Percentiles rank a stretch among this genome's conserved stretches.
phyloP scores from a whole-genome alignment of 2,797 vertebrate species.

The Garrulus glandarius region DNA sequence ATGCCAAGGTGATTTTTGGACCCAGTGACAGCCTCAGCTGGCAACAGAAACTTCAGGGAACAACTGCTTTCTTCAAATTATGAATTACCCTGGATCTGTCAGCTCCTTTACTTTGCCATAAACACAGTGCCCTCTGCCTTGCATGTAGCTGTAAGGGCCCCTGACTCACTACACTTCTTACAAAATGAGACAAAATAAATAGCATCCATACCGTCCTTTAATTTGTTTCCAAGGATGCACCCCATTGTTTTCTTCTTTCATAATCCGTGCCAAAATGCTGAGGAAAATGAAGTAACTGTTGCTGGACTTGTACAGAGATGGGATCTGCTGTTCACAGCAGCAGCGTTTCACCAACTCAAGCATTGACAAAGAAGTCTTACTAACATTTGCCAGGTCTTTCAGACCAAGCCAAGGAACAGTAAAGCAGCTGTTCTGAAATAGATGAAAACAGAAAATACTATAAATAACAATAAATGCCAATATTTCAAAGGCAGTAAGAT shows the following conservation, averaged over 20 bases:
- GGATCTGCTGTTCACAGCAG: constrained; percentile 76
- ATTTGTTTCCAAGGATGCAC: constrained; percentile 93
- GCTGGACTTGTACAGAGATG: constrained; percentile 84
- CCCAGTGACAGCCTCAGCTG: background rate
- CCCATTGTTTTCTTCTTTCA: constrained; percentile 81
- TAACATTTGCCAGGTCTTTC: constrained; percentile 81
- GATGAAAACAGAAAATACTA: background rate
- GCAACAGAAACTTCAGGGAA: background rate
- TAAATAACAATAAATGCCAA: background rate
- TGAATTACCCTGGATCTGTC: background rate
- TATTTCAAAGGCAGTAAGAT: background rate
- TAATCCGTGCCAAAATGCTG: constrained; percentile 85
- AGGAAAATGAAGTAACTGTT: constrained; percentile 96
- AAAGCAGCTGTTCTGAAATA: constrained; percentile 85
- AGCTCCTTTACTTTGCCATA: background rate
- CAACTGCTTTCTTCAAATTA: background rate
- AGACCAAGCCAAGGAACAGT: constrained; percentile 90
- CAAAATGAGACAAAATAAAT: background rate
- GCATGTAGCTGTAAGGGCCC: background rate
- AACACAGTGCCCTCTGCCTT: background rate
- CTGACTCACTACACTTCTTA: background rate
- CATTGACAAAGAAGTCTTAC: constrained; percentile 86
- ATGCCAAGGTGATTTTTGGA: constrained; percentile 27
- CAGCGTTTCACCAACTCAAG: constrained; percentile 85
- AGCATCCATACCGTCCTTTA: constrained; percentile 88